phyloP scores from a whole-genome alignment of 2,888 invertebrate genomes.

The Drosophila infuscata region DNA sequence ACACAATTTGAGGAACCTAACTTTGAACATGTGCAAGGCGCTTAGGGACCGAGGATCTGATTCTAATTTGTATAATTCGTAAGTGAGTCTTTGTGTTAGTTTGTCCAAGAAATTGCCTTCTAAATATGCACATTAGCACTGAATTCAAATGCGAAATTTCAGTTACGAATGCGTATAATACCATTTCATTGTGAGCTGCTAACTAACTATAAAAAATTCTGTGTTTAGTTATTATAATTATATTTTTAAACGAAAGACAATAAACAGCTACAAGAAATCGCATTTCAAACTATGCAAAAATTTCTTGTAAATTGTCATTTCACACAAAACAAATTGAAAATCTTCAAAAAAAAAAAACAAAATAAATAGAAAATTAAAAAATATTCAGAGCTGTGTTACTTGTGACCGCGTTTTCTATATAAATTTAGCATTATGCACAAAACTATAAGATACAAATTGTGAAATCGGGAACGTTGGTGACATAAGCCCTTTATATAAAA shows the following conservation, averaged over 20 bases:
- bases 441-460: slow-evolving; percentile 12
- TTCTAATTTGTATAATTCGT: not conserved
- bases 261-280: slow-evolving; percentile 52
- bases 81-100: slow-evolving; percentile 28
- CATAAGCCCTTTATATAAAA: slow-evolving; percentile 48
- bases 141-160: slow-evolving; percentile 23
- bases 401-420: slow-evolving; percentile 65
- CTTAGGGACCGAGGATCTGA: slow-evolving; percentile 14
- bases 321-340: slow-evolving; percentile 30
- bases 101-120: slow-evolving; percentile 73
- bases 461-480: slow-evolving; percentile 30
- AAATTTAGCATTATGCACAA: slow-evolving; percentile 42
- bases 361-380: slow-evolving; percentile 18
- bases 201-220: not conserved
- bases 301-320: slow-evolving; percentile 68
- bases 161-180: slow-evolving; percentile 20
- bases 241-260: slow-evolving; percentile 63
- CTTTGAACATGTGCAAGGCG: slow-evolving; percentile 7
- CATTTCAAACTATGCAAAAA: not conserved
- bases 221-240: slow-evolving; percentile 19
- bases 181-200: slow-evolving; percentile 7
- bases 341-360: not conserved
- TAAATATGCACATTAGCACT: slow-evolving; percentile 50
- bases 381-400: slow-evolving; percentile 73
- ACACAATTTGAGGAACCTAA: not conserved